phyloP scores from a whole-genome alignment of 2,113 vertebrate species.

The Semnornis frantzii region DNA sequence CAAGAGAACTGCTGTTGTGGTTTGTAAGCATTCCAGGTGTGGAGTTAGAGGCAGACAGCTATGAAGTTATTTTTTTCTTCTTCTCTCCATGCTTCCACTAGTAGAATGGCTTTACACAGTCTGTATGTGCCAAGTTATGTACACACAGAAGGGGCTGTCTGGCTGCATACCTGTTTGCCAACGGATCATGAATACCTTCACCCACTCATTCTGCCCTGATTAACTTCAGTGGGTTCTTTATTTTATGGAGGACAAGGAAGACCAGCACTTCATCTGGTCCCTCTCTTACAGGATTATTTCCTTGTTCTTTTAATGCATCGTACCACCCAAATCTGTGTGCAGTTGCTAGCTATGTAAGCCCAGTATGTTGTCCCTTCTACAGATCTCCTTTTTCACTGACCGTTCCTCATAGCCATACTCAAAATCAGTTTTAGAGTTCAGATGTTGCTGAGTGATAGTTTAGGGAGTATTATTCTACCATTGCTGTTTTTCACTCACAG shows the following conservation, averaged over 20 bases:
- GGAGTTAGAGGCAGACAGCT: background rate
- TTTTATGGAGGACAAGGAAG: background rate
- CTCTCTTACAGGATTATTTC: background rate
- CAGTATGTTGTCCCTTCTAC: background rate
- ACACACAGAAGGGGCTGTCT: background rate
- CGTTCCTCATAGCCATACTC: background rate
- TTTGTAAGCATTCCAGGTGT: background rate
- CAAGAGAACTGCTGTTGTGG: background rate
- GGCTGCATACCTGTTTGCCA: background rate
- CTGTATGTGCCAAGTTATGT: rapidly evolving
- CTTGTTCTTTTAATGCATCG: background rate
- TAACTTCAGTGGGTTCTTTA: background rate
- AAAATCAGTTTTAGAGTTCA: background rate
- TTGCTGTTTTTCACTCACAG: background rate
- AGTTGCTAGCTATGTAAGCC: background rate
- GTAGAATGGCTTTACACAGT: background rate
- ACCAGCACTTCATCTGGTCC: background rate
- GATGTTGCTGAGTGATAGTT: background rate
- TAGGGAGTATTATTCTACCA: background rate
- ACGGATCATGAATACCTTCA: background rate
- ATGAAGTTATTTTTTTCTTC: background rate
- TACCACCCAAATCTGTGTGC: background rate
- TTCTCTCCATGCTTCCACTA: background rate
- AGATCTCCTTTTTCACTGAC: background rate
- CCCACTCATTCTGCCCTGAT: slow-evolving; percentile 26